These are phyloP conservation scores for Vireo griseus DNA, from an alignment of 2,797 vertebrate genomes.

Conservation along the genomic window DNA sequence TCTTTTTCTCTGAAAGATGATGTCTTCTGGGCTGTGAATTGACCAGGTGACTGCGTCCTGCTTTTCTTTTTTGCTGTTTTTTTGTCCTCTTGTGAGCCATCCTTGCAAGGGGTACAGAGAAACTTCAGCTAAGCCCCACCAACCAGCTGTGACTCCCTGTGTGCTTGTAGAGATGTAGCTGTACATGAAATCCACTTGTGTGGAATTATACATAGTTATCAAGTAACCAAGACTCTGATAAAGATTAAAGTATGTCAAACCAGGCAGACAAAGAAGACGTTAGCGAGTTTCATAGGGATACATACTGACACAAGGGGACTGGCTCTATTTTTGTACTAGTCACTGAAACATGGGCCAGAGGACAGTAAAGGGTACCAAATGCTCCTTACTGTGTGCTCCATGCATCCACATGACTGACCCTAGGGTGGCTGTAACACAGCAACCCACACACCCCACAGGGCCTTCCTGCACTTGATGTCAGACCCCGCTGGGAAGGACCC, in stretches of 20 bases:
- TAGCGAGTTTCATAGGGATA: neutral
- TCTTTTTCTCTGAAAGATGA: neutral
- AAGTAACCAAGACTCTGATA: neutral
- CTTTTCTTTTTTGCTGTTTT: neutral
- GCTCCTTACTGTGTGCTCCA: neutral
- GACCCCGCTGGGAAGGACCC: neutral
- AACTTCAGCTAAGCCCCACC: neutral
- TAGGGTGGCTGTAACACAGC: neutral
- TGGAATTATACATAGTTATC: neutral
- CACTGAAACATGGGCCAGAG: neutral
- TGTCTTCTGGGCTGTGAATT: neutral
- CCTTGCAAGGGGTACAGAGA: neutral
- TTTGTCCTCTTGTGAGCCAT: neutral
- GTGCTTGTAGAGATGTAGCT: neutral
- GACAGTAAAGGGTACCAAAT: neutral
- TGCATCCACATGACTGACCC: neutral
- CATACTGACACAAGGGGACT: neutral
- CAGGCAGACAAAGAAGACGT: neutral
- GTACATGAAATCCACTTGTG: neutral
- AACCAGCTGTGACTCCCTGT: rapidly evolving
- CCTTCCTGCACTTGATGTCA: neutral
- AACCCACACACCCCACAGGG: neutral
- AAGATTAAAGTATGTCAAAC: neutral
- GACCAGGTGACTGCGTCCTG: neutral
- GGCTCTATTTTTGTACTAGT: neutral